A percentile compares a stretch with the other conserved stretches of the same genome.
These are phyloP conservation scores for Nomia melanderi DNA, from an alignment of 1,140 invertebrate species.

Conservation along the genomic window DNA sequence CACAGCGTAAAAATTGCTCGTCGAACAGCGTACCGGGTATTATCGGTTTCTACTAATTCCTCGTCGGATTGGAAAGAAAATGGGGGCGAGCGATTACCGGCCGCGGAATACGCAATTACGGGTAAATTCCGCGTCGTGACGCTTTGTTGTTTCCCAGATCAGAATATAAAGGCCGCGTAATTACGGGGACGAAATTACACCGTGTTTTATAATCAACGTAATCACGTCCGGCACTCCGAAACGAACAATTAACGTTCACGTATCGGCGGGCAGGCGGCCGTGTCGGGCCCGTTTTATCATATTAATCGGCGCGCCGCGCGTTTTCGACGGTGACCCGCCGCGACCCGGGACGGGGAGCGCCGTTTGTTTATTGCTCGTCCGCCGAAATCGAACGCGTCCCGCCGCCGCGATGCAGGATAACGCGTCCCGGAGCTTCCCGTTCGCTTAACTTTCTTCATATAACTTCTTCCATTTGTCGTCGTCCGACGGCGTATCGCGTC, in stretches of 20 bases:
- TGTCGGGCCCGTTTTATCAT: slow-evolving; percentile 26
- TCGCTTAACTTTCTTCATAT: slow-evolving; percentile 57
- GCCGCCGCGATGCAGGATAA: slow-evolving; percentile 1
- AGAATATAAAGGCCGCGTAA: slow-evolving; percentile 47
- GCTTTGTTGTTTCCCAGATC: slow-evolving; percentile 26
- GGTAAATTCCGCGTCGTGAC: slow-evolving; percentile 37
- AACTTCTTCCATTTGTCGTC: slow-evolving; percentile 57
- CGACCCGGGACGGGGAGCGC: not conserved
- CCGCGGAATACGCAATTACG: slow-evolving; percentile 39
- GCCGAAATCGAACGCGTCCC: not conserved
- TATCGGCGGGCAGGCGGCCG: not conserved
- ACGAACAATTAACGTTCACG: slow-evolving; percentile 40
- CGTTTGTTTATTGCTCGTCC: slow-evolving; percentile 1
- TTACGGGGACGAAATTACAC: slow-evolving; percentile 37
- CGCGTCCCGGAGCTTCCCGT: slow-evolving; percentile 1
- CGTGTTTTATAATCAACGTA: slow-evolving; percentile 52
- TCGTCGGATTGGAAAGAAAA: slow-evolving; percentile 32
- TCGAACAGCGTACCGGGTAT: no score
- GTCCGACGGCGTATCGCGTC: slow-evolving; percentile 33
- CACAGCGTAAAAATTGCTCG: no score
- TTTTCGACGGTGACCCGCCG: not conserved
- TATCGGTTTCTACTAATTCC: slow-evolving; percentile 9
- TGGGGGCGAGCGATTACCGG: slow-evolving; percentile 25
- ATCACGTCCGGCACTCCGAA: slow-evolving; percentile 18
- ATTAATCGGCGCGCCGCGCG: slow-evolving; percentile 23